Conservation (phyloP, 2,797 vertebrate genomes). For the Sitta carolinensis region DNA sequence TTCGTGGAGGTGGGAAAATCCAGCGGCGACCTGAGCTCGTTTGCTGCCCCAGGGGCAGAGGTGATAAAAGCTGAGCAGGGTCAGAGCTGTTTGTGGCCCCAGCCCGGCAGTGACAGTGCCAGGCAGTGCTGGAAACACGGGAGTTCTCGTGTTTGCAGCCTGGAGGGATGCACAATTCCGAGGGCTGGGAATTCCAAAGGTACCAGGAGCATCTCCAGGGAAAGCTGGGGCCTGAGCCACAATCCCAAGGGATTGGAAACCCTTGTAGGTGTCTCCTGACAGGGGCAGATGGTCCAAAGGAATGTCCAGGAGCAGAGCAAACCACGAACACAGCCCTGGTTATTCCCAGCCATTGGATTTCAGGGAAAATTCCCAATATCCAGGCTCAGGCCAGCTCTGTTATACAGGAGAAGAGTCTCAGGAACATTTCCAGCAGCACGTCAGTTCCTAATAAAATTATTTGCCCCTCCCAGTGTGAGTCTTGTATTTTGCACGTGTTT, state of each 20-base stretch:
- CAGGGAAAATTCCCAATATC: background rate
- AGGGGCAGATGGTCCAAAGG: background rate
- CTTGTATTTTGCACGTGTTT: background rate
- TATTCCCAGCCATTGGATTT: background rate
- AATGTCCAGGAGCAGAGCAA: background rate
- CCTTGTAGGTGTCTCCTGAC: accelerated
- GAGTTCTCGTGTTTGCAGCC: no score
- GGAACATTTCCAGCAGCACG: background rate
- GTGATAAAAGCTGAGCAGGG: slow-evolving; percentile 12
- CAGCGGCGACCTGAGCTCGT: background rate
- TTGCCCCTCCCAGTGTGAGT: background rate
- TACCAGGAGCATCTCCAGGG: accelerated
- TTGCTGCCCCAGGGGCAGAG: background rate
- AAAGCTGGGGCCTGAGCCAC: no score
- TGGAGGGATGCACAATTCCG: accelerated
- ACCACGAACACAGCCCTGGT: accelerated
- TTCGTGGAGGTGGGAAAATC: background rate
- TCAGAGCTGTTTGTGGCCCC: background rate
- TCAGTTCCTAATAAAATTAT: background rate
- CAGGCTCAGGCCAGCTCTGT: background rate
- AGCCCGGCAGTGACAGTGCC: background rate
- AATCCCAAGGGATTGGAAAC: background rate
- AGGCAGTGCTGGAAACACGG: background rate
- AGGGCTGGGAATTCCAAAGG: accelerated
- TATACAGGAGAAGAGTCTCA: background rate